These are phyloP conservation scores for Bembecia ichneumoniformis DNA, from an alignment of 2,888 invertebrate species.

Conservation along the genomic window DNA sequence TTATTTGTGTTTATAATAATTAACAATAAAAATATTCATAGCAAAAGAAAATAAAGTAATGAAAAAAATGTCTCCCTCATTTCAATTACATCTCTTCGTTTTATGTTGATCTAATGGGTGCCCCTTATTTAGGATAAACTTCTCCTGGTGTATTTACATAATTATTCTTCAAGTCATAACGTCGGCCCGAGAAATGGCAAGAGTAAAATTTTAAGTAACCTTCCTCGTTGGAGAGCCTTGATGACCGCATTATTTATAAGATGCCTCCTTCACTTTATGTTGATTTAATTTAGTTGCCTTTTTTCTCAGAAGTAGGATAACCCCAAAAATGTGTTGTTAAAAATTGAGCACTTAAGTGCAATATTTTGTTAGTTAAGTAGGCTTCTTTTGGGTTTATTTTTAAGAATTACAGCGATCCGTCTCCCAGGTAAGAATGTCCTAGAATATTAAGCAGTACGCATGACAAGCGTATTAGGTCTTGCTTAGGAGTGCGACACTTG, in stretches of 20 bases:
- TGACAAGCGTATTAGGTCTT: too few relatives aligned
- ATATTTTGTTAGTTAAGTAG: background rate
- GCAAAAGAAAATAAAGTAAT: conserved; percentile 12
- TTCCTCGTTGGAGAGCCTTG: conserved; percentile 20
- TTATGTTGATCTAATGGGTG: conserved; percentile 15
- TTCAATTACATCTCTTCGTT: conserved; percentile 20
- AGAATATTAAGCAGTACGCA: too few relatives aligned
- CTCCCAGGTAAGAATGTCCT: too few relatives aligned
- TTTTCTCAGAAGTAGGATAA: conserved; percentile 13
- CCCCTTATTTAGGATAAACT: conserved; percentile 18
- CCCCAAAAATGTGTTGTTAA: background rate
- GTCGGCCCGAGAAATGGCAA: conserved; percentile 20
- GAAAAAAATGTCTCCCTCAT: conserved; percentile 18
- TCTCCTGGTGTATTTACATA: conserved; percentile 27
- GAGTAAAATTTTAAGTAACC: conserved; percentile 23
- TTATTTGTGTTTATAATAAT: too few relatives aligned
- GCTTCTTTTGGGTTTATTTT: too few relatives aligned
- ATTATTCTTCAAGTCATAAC: conserved; percentile 31
- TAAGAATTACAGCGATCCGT: too few relatives aligned
- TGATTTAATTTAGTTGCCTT: conserved; percentile 27
- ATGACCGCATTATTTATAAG: conserved; percentile 40
- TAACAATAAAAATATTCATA: background rate
- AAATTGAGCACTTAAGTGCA: background rate
- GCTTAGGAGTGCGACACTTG: too few relatives aligned
- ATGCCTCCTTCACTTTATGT: conserved; percentile 25